Percentiles rank a stretch among this genome's conserved stretches.
phyloP scores from a whole-genome alignment of 1,140 invertebrate genomes.

The Diprion similis region DNA sequence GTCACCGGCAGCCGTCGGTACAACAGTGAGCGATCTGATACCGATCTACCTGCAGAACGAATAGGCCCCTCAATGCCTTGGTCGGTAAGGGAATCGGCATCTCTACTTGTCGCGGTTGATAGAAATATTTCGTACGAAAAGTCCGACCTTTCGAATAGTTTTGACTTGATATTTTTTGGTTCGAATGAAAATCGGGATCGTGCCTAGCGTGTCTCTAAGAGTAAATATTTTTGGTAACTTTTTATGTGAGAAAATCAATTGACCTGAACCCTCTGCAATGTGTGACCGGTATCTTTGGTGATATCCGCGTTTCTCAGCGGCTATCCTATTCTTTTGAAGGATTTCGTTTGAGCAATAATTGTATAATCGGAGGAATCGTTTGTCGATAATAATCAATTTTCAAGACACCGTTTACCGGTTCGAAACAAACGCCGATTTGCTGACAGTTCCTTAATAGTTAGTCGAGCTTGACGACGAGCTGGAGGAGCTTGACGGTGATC shows the following conservation, averaged over 20 bases:
- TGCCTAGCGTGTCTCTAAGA: too few species aligned
- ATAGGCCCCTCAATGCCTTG: not conserved
- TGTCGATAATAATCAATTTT: not conserved
- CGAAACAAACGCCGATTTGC: not conserved
- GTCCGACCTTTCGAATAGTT: too few species aligned
- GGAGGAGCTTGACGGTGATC: slow-evolving; percentile 60
- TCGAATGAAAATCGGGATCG: too few species aligned
- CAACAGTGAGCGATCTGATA: not conserved
- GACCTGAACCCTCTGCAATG: too few species aligned
- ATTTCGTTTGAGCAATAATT: not conserved
- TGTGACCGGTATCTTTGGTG: too few species aligned
- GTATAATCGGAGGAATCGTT: not conserved
- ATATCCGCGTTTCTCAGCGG: too few species aligned
- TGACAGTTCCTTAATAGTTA: slow-evolving; percentile 36
- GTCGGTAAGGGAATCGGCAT: not conserved
- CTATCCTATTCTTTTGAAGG: too few species aligned
- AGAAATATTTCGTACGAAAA: too few species aligned
- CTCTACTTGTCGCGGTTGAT: too few species aligned
- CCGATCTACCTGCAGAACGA: not conserved
- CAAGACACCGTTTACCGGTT: not conserved
- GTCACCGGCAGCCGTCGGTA: not conserved
- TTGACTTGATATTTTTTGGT: too few species aligned
- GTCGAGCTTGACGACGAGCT: slow-evolving; percentile 63
- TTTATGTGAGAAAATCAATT: too few species aligned
- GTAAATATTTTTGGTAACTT: too few species aligned